Percentiles rank a stretch among this genome's conserved stretches.
These are phyloP conservation scores for Ceratosolen fusciceps DNA, from an alignment of 1,140 invertebrate genomes.

Conservation along the genomic window DNA sequence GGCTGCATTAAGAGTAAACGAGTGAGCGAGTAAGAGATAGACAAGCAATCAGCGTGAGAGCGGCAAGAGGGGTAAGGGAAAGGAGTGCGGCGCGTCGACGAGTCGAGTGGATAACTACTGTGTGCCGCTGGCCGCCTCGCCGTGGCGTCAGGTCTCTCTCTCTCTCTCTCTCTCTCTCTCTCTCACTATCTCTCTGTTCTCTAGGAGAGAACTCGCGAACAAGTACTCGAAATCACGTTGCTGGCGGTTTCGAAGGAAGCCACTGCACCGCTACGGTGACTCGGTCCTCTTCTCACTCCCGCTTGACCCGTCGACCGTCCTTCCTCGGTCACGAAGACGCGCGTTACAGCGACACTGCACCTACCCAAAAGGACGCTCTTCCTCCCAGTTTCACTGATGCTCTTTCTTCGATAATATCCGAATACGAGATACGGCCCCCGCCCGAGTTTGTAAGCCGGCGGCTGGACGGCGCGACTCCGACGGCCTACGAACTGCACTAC, in stretches of 20 bases:
- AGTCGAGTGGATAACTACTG: conserved; percentile 16
- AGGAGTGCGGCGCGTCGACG: conserved; percentile 10
- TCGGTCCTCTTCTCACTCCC: no score
- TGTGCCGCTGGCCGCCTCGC: conserved; percentile 3
- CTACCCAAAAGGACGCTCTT: conserved; percentile 33
- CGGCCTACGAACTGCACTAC: background rate
- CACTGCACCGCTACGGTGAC: conserved; percentile 9
- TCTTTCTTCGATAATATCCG: conserved; percentile 13
- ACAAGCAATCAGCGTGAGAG: background rate
- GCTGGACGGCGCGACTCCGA: background rate
- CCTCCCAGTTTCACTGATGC: background rate
- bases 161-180: conserved; percentile 17
- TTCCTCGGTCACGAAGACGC: background rate
- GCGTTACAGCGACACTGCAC: conserved; percentile 37
- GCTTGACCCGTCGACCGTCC: no score
- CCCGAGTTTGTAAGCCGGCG: background rate
- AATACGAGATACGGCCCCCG: no score
- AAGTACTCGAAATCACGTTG: conserved; percentile 37
- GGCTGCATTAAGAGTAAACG: background rate
- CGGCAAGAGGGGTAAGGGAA: background rate
- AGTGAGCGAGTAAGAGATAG: background rate
- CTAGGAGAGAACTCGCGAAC: no score
- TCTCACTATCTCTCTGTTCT: no score
- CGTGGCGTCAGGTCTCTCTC: conserved; percentile 29
- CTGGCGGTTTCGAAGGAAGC: conserved; percentile 30